These are phyloP conservation scores for Syrista parreyssii DNA, from an alignment of 2,888 invertebrate genomes.

Conservation along the genomic window DNA sequence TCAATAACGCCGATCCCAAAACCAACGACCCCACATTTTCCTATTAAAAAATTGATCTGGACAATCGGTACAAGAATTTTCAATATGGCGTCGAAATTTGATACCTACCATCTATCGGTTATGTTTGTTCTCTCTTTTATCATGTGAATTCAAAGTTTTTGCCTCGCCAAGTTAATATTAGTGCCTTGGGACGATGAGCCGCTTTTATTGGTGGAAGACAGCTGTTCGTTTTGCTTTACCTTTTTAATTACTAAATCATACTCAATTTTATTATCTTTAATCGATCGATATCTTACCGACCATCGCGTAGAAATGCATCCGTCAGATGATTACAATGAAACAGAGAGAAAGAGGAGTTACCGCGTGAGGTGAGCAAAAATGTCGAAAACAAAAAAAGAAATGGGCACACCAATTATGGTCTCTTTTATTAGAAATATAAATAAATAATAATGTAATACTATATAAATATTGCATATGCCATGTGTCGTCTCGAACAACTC, in stretches of 20 bases:
- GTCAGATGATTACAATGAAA: background rate
- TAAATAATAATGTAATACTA: background rate
- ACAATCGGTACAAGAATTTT: background rate
- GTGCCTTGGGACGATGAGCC: background rate
- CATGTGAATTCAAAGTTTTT: too few species aligned
- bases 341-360: constrained; percentile 22
- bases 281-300: background rate
- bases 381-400: constrained; percentile 22
- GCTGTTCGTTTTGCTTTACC: background rate
- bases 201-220: background rate
- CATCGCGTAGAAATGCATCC: background rate
- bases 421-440: background rate
- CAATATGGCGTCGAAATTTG: background rate
- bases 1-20: background rate
- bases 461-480: background rate
- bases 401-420: background rate
- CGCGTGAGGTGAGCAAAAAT: constrained; percentile 25
- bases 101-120: background rate
- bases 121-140: too few species aligned
- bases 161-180: background rate
- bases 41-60: background rate
- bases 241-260: background rate
- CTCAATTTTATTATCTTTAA: too few species aligned
- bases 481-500: background rate
- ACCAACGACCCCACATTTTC: background rate